These are phyloP conservation scores for Leptatherina wallacei DNA, from an alignment of 2,797 vertebrate species.

Conservation along the genomic window DNA sequence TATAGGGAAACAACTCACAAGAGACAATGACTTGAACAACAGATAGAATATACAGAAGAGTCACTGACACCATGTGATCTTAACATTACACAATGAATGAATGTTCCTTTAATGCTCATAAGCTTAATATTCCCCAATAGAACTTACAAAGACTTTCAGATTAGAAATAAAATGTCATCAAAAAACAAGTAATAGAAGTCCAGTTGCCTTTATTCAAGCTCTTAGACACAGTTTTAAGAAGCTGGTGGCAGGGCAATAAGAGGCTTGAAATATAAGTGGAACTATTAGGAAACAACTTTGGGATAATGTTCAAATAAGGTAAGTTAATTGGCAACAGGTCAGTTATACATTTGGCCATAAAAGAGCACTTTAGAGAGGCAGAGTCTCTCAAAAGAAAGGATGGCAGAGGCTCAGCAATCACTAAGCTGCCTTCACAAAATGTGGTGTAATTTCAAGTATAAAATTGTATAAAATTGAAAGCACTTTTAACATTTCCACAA, in stretches of 20 bases:
- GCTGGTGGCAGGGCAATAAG: too few species aligned
- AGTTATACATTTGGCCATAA: not conserved
- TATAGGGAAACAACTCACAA: not conserved
- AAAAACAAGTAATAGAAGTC: not conserved
- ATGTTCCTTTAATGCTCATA: not conserved
- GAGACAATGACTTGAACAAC: not conserved
- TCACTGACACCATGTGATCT: not conserved
- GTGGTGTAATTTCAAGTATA: not conserved
- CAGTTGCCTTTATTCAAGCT: not conserved
- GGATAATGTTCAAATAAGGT: too few species aligned
- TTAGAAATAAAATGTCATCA: not conserved
- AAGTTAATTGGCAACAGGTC: too few species aligned
- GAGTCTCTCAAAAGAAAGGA: not conserved
- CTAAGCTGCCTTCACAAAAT: not conserved
- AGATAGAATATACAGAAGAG: not conserved
- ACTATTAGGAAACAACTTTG: too few species aligned
- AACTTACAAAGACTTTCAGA: not conserved
- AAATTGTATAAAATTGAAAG: not conserved
- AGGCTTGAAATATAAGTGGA: too few species aligned
- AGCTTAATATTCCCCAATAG: too few species aligned
- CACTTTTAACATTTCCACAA: too few species aligned
- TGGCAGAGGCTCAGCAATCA: not conserved
- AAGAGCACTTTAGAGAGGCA: not conserved
- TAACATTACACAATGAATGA: not conserved
- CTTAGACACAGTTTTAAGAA: too few species aligned